Percentiles rank a stretch among this genome's conserved stretches.
These are phyloP conservation scores for Nothoprocta perdicaria DNA, from an alignment of 2,113 vertebrate genomes.

Conservation along the genomic window DNA sequence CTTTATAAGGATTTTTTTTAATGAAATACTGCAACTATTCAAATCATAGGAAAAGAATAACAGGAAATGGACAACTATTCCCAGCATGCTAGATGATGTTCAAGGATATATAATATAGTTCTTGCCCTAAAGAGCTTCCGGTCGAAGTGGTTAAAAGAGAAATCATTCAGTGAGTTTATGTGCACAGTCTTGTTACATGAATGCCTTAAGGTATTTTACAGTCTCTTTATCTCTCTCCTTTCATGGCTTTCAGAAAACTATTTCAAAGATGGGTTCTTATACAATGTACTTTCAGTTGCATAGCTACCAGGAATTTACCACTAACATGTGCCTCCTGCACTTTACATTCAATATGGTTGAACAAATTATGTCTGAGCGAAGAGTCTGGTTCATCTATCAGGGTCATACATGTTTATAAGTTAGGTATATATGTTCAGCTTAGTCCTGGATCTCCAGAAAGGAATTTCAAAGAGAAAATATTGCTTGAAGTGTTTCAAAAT, in stretches of 20 bases:
- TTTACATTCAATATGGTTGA: neutral
- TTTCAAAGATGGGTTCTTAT: neutral
- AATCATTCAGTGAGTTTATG: neutral
- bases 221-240: neutral
- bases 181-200: neutral
- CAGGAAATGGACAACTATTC: neutral
- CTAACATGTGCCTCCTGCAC: neutral
- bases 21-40: neutral
- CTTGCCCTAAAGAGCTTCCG: neutral
- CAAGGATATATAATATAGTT: neutral
- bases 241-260: neutral
- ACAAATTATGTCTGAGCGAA: too few species aligned
- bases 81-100: neutral
- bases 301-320: neutral
- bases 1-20: neutral
- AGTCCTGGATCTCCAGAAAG: neutral
- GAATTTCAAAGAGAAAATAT: neutral
- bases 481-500: neutral
- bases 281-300: neutral
- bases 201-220: neutral
- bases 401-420: neutral
- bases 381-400: neutral
- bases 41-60: neutral
- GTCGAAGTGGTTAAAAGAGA: neutral
- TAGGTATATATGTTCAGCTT: neutral